These are phyloP conservation scores for Sturnira hondurensis DNA, from an alignment of 2,113 vertebrate species.

Conservation along the genomic window DNA sequence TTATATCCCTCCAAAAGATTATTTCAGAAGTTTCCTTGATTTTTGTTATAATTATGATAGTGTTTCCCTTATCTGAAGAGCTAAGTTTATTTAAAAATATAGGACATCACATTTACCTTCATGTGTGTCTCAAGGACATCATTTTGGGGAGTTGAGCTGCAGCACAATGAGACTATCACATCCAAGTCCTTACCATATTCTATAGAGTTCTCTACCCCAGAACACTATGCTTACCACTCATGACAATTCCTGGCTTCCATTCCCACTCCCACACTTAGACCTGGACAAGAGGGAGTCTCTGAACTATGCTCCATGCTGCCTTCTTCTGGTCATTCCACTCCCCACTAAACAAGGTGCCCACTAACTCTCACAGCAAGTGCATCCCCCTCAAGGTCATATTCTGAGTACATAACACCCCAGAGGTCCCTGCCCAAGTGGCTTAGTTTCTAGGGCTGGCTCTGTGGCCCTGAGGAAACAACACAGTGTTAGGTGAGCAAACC, in stretches of 20 bases:
- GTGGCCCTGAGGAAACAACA: neutral
- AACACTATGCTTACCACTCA: neutral
- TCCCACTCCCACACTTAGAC: neutral
- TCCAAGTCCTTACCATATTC: neutral
- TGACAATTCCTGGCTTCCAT: neutral
- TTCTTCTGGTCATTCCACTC: neutral
- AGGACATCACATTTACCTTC: neutral
- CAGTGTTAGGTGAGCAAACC: neutral
- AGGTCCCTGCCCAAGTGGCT: neutral
- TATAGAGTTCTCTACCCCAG: neutral
- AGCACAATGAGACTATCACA: neutral
- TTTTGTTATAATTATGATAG: neutral
- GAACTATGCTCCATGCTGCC: neutral
- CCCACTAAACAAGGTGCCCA: neutral
- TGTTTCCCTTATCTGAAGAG: neutral
- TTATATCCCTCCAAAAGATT: neutral
- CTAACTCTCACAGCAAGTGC: neutral
- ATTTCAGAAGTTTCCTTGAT: neutral
- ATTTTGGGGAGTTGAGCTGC: neutral
- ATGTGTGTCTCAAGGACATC: neutral
- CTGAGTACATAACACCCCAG: neutral
- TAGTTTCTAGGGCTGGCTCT: neutral
- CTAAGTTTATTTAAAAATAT: neutral
- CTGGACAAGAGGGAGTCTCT: neutral
- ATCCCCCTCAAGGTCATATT: neutral